Percentiles rank a stretch among this genome's conserved stretches.
phyloP scores from a whole-genome alignment of 1,140 invertebrate genomes.

The Drosophila tropicalis region DNA sequence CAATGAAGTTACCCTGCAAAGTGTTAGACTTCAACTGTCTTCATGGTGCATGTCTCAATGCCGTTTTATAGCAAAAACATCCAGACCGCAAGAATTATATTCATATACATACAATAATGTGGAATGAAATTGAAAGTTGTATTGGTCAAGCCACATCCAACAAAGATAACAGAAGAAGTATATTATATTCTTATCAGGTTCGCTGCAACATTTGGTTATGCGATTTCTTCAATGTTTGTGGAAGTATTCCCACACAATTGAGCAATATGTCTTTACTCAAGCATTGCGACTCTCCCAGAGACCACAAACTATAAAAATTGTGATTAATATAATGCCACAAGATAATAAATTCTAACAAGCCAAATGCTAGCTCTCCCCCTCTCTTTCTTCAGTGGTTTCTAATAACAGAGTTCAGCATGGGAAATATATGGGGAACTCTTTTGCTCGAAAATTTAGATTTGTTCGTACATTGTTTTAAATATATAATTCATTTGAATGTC shows the following conservation, averaged over 20 bases:
- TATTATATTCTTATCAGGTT: not conserved
- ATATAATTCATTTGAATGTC: no score
- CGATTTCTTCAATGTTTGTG: not conserved
- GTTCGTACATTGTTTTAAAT: no score
- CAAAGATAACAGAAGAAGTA: not conserved
- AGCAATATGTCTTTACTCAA: not conserved
- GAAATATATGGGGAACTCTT: no score
- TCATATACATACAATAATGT: no score
- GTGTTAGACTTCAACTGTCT: constrained; percentile 17
- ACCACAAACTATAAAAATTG: not conserved
- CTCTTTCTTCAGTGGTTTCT: no score
- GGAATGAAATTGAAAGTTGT: not conserved
- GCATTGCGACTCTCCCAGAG: not conserved
- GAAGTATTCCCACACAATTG: not conserved
- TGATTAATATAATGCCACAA: not conserved
- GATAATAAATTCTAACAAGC: not conserved
- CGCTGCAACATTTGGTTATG: constrained; percentile 9
- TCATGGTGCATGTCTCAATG: not conserved
- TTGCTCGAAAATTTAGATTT: no score
- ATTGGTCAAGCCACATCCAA: not conserved
- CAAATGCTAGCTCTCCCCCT: no score
- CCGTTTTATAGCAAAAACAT: not conserved
- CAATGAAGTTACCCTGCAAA: not conserved
- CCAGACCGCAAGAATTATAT: not conserved
- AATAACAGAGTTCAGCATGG: no score